These are phyloP conservation scores for Macropis europaea DNA, from an alignment of 2,888 invertebrate genomes.

Conservation along the genomic window DNA sequence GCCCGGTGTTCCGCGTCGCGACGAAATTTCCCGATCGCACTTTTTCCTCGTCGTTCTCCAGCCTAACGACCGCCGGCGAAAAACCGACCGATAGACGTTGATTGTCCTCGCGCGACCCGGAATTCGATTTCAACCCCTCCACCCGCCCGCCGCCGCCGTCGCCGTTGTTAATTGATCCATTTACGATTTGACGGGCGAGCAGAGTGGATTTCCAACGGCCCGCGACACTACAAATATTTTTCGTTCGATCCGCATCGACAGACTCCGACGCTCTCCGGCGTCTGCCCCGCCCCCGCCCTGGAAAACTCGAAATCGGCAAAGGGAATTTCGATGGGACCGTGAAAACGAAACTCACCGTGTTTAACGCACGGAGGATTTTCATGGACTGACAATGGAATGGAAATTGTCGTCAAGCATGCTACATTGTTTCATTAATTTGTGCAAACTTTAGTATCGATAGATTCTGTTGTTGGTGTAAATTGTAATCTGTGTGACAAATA, in stretches of 20 bases:
- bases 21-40: slow-evolving; percentile 38
- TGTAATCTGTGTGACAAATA: too few relatives aligned
- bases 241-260: not conserved
- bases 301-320: too few relatives aligned
- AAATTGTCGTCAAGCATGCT: too few relatives aligned
- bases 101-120: slow-evolving; percentile 39
- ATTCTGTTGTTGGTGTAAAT: too few relatives aligned
- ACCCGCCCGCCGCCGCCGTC: not conserved
- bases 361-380: too few relatives aligned
- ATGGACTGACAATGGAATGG: too few relatives aligned
- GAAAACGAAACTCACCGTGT: too few relatives aligned
- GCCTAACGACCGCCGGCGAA: slow-evolving; percentile 6
- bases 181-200: slow-evolving; percentile 33
- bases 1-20: not conserved
- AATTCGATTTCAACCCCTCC: slow-evolving; percentile 37
- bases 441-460: too few relatives aligned
- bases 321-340: not conserved
- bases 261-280: not conserved
- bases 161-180: slow-evolving; percentile 42
- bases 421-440: too few relatives aligned
- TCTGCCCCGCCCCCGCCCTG: too few relatives aligned
- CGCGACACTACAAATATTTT: slow-evolving; percentile 34
- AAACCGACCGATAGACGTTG: slow-evolving; percentile 35
- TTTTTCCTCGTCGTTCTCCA: not conserved
- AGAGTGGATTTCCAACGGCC: slow-evolving; percentile 17